Evolutionary conservation across 2,113 vertebrate species (phyloP).

Genomic region (Danionella cerebrum): DNA sequence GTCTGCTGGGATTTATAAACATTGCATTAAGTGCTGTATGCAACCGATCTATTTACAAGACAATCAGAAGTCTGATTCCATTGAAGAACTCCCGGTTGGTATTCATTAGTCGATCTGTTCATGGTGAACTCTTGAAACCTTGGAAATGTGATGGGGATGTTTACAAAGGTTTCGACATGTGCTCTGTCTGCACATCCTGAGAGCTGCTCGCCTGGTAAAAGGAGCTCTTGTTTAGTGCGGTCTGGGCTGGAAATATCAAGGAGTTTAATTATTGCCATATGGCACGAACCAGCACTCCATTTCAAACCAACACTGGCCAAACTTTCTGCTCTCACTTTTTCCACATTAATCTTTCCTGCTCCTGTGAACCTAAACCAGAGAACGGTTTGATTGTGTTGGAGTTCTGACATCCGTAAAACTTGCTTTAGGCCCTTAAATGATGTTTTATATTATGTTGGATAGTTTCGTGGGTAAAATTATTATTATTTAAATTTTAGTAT

Average conservation of each 20-base stretch:
- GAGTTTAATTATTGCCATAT: conserved; percentile 30
- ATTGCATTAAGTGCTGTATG: background rate
- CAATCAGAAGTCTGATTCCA: background rate
- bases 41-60: background rate
- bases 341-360: background rate
- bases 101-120: background rate
- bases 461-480: no score
- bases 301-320: conserved; percentile 14
- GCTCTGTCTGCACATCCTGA: background rate
- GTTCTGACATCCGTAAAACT: background rate
- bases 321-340: conserved; percentile 3
- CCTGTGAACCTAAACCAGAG: background rate
- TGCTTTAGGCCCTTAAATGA: no score
- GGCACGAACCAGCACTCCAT: background rate
- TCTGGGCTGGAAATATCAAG: conserved; percentile 13
- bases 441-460: no score
- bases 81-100: background rate
- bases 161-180: background rate
- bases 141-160: background rate
- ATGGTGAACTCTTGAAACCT: background rate
- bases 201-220: background rate
- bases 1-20: conserved; percentile 3
- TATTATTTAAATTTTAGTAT: no score
- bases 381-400: no score
- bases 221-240: conserved; percentile 12